These are phyloP conservation scores for Sinocyclocheilus anshuiensis DNA, from an alignment of 2,113 vertebrate genomes.

Conservation along the genomic window DNA sequence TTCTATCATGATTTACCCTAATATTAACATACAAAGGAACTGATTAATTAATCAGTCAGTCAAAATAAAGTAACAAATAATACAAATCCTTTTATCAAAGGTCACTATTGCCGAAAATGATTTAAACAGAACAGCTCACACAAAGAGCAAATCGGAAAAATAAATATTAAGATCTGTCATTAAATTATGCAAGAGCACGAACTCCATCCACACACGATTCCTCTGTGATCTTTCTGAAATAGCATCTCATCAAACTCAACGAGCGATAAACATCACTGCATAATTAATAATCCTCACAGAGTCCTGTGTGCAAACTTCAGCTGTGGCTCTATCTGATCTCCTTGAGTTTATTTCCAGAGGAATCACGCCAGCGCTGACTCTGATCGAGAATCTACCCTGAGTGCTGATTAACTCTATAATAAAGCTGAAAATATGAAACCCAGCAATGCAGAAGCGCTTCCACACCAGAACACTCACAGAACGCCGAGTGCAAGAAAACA, in stretches of 20 bases:
- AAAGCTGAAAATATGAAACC: not conserved
- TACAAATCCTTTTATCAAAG: not conserved
- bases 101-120: not conserved
- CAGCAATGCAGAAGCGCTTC: not conserved
- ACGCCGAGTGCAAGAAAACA: not conserved
- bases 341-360: conserved; percentile 16
- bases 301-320: not conserved
- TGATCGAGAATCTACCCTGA: not conserved
- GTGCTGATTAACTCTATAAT: conserved; percentile 4
- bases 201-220: not conserved
- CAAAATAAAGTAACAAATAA: not conserved
- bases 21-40: too few species aligned
- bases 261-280: conserved; percentile 25
- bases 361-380: not conserved
- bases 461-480: not conserved
- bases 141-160: not conserved
- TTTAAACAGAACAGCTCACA: not conserved
- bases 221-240: conserved; percentile 29
- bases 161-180: not conserved
- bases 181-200: conserved; percentile 3
- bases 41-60: not conserved
- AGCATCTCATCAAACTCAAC: conserved; percentile 24
- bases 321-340: conserved; percentile 8
- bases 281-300: conserved; percentile 21
- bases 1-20: not conserved